Evolutionary conservation across 2,888 invertebrate species (phyloP).

Genomic region (Petrolisthes manimaculis): DNA sequence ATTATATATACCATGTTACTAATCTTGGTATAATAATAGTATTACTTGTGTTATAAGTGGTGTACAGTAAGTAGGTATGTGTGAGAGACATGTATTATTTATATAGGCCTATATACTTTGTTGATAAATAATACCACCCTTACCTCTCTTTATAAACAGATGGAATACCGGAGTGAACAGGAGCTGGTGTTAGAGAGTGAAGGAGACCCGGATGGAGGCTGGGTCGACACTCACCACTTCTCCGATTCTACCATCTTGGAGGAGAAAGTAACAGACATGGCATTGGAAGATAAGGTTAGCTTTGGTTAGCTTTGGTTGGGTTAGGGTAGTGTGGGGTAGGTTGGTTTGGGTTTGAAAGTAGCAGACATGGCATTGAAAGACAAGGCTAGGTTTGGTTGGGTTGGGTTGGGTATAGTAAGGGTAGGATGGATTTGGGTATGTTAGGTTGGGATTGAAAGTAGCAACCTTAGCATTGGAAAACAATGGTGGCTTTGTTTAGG

Average conservation of each 20-base stretch:
- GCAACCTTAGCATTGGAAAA: too few relatives aligned
- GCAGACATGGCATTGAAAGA: neutral
- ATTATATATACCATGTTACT: neutral
- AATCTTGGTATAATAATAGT: neutral
- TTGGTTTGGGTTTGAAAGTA: neutral
- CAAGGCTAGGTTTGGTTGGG: neutral
- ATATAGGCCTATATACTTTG: too few relatives aligned
- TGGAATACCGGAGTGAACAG: slow-evolving; percentile 91
- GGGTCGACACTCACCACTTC: slow-evolving; percentile 98
- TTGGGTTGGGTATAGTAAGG: neutral
- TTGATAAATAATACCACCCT: too few relatives aligned
- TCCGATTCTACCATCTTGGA: slow-evolving; percentile 77
- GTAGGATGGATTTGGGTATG: neutral
- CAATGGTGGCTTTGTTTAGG: too few relatives aligned
- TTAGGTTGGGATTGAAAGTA: too few relatives aligned
- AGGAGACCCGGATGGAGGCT: slow-evolving; percentile 79
- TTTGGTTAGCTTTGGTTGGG: neutral
- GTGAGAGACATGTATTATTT: neutral
- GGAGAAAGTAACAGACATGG: slow-evolving; percentile 87
- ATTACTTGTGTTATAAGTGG: neutral
- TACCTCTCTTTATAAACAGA: slow-evolving; percentile 72
- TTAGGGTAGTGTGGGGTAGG: neutral
- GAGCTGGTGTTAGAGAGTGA: slow-evolving; percentile 78
- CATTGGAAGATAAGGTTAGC: slow-evolving; percentile 77
- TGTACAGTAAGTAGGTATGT: neutral